Evolutionary conservation across 2,888 invertebrate species (phyloP).

Genomic region (Drosophila tripunctata): DNA sequence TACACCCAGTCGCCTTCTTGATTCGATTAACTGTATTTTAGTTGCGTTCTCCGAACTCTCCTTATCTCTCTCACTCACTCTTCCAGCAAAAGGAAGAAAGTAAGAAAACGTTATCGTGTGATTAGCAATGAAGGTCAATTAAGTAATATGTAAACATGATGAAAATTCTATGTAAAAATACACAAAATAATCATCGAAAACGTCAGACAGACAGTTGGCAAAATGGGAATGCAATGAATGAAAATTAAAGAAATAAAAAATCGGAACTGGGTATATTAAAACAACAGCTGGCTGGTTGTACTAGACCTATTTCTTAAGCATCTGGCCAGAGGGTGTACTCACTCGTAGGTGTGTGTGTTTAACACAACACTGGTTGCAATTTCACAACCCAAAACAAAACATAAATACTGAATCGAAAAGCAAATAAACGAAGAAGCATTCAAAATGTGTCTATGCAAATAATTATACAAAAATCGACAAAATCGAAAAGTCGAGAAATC

Average conservation of each 20-base stretch:
- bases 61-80: slow-evolving; percentile 11
- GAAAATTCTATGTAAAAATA: slow-evolving; percentile 67
- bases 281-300: slow-evolving; percentile 18
- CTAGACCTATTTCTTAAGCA: slow-evolving; percentile 27
- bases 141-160: slow-evolving; percentile 66
- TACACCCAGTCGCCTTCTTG: slow-evolving; percentile 36
- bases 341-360: slow-evolving; percentile 44
- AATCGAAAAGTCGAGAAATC: background rate
- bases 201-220: background rate
- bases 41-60: slow-evolving; percentile 5
- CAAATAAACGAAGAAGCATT: slow-evolving; percentile 68
- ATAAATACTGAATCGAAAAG: slow-evolving; percentile 50
- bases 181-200: slow-evolving; percentile 9
- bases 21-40: slow-evolving; percentile 26
- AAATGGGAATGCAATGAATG: background rate
- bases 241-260: background rate
- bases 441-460: slow-evolving; percentile 74
- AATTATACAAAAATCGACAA: slow-evolving; percentile 32
- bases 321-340: slow-evolving; percentile 12
- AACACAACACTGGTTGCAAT: slow-evolving; percentile 55
- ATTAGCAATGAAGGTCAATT: slow-evolving; percentile 81
- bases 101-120: slow-evolving; percentile 56
- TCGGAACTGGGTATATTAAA: background rate
- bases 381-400: slow-evolving; percentile 1
- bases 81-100: slow-evolving; percentile 33